Base-by-base conservation (phyloP, 2,797 vertebrate species). In the Enteromius thamalakanensis region DNA sequence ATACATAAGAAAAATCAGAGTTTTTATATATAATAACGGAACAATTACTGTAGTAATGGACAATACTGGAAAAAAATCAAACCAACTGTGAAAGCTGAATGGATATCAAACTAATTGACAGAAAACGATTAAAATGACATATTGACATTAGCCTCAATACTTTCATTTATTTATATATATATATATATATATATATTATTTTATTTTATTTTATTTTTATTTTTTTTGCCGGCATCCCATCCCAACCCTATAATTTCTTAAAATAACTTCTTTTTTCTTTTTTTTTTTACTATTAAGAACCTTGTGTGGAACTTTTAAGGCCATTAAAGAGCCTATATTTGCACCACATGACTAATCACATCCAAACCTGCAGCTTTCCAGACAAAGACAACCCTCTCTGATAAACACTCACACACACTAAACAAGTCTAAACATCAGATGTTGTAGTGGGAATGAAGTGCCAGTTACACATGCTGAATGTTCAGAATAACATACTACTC, bases 341-440 rank as follows among this genome's bases (percentile, higher is more conserved):
- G 47, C 34, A n/a, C 17, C 71, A 53, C 29, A 53, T 74, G 51
- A 55, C 71, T 55, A 23, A 42, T 76, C 74, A 47, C 23, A 6
- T 21, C 23, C 23, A 64, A 77, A 77, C 58, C 58, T 47, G 55
- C 75, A 21, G 23, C 40, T 45, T 42, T 29, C 23, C 9, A 29
- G 40, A 64, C 29, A 15, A 60, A 60, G 53, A 60, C 34, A 58
- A 11, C 17, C 37, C 53, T 75, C 49, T 23, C 71, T 75, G 49
- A 75, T 11, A 32, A 2, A 64, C 32, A 47, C 17, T 10, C 29
- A 64, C 26, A 77, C 75, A 77, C 40, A 77, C 23, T 14, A 32
- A 47, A 14, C 40, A 64, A 62, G 75, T 77, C 58, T 64, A 77
- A 77, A 64, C 40, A 77, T 47, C 15, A 62, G 71, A 75, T 51